Percentiles rank a stretch among this genome's conserved stretches.
Conservation (phyloP, 1,140 invertebrate species). For the Drosophila subobscura region DNA sequence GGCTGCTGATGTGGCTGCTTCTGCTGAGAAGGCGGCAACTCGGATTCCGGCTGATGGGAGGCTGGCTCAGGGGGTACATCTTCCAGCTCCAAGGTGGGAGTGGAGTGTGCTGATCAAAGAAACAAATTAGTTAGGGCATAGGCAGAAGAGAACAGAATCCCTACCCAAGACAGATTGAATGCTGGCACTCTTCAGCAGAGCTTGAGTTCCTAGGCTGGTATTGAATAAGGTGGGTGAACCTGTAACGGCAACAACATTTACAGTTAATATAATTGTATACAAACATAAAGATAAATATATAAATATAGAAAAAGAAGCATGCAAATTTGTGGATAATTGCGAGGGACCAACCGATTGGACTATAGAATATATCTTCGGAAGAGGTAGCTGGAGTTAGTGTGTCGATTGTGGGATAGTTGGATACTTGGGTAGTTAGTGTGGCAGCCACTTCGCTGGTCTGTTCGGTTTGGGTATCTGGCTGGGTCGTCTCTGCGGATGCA, state of each 20-base stretch:
- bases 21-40: constrained; percentile 2
- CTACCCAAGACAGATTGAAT: constrained; percentile 52
- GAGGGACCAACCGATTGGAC: constrained; percentile 73
- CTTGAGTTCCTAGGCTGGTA: constrained; percentile 31
- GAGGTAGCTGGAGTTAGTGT: constrained; percentile 78
- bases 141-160: neutral
- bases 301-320: neutral
- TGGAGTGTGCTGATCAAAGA: constrained; percentile 46
- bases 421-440: constrained; percentile 28
- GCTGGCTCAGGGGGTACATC: constrained; percentile 24
- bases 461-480: constrained; percentile 33
- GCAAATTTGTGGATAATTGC: neutral
- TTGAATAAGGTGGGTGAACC: constrained; percentile 70
- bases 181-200: constrained; percentile 38
- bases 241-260: constrained; percentile 2
- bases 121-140: neutral
- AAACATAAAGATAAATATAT: neutral
- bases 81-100: constrained; percentile 44
- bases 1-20: neutral
- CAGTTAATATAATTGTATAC: neutral
- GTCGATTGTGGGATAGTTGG: constrained; percentile 54
- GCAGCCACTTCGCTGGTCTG: constrained; percentile 22
- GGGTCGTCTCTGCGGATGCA: constrained; percentile 6
- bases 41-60: constrained; percentile 7
- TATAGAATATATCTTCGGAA: constrained; percentile 78